These are phyloP conservation scores for Epirrhoe tristata DNA, from an alignment of 2,888 invertebrate species.

Conservation along the genomic window DNA sequence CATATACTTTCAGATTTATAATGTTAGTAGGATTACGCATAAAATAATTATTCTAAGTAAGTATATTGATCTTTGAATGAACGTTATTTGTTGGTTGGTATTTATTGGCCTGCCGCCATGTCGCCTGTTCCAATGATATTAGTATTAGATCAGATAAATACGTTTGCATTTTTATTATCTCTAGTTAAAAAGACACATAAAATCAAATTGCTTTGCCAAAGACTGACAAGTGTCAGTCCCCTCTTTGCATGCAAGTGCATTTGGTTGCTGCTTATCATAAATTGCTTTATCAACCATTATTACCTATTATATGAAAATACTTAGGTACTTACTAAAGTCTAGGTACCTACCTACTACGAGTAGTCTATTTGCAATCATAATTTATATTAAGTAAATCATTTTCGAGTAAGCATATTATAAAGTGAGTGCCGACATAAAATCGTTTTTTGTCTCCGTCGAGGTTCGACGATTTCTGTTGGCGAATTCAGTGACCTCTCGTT, in stretches of 20 bases:
- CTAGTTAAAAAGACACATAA: slow-evolving; percentile 1
- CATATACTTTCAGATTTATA: too few relatives aligned
- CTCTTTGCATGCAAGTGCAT: too few relatives aligned
- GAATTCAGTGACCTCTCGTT: slow-evolving; percentile 12
- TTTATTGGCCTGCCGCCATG: slow-evolving; percentile 24
- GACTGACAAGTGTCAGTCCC: too few relatives aligned
- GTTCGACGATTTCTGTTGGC: slow-evolving; percentile 2
- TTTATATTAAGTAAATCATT: not conserved
- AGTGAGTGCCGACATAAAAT: not conserved
- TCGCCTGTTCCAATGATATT: slow-evolving; percentile 20
- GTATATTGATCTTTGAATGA: not conserved
- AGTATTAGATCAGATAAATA: slow-evolving; percentile 12
- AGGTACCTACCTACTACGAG: not conserved
- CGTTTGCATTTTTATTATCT: slow-evolving; percentile 17
- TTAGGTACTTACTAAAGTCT: too few relatives aligned
- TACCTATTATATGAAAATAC: too few relatives aligned
- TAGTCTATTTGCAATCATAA: not conserved
- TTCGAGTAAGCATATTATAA: not conserved
- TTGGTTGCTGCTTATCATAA: too few relatives aligned
- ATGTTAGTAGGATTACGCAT: too few relatives aligned
- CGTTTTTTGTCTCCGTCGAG: not conserved
- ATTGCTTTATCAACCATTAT: too few relatives aligned
- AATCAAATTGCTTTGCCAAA: not conserved
- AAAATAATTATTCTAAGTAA: too few relatives aligned
- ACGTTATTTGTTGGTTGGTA: slow-evolving; percentile 5